Evolutionary conservation across 35 echinoderm and acorn worm species (phyloP).

Genomic region (Amphiura filiformis): DNA sequence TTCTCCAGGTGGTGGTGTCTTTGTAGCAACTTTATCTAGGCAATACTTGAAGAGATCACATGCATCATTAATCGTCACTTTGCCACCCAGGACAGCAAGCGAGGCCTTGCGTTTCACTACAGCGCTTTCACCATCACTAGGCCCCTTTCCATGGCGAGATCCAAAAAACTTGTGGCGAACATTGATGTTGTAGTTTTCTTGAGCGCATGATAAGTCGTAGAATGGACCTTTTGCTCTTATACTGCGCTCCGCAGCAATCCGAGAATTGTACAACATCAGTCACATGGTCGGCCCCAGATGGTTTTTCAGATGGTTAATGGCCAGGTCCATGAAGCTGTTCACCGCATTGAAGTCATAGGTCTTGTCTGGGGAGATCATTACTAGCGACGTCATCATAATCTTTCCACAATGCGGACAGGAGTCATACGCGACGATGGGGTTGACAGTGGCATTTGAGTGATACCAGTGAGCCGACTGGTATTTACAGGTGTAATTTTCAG

Average conservation of each 20-base stretch:
- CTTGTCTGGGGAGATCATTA: slow-evolving; percentile 34
- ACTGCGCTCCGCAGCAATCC: neutral
- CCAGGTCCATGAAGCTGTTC: slow-evolving; percentile 9
- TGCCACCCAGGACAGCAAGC: neutral
- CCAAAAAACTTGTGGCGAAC: slow-evolving; percentile 22
- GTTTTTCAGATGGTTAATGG: neutral
- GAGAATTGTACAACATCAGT: slow-evolving; percentile 9
- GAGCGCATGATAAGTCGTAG: slow-evolving; percentile 4
- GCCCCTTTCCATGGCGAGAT: slow-evolving; percentile 45
- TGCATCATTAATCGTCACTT: neutral
- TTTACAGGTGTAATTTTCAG: slow-evolving; percentile 52
- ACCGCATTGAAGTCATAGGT: slow-evolving; percentile 57
- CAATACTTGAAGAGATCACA: neutral
- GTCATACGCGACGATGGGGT: slow-evolving; percentile 59
- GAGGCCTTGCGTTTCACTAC: slow-evolving; percentile 4
- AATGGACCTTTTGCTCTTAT: slow-evolving; percentile 37
- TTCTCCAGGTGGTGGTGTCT: neutral
- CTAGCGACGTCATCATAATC: slow-evolving; percentile 1
- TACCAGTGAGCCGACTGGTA: slow-evolving; percentile 56
- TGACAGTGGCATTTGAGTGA: slow-evolving; percentile 31
- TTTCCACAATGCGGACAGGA: neutral
- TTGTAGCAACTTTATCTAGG: neutral
- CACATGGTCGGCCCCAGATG: neutral
- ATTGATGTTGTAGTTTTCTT: neutral
- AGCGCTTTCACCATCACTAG: slow-evolving; percentile 33